Evolutionary conservation across 2,888 invertebrate genomes (phyloP).

Genomic region (Trimorus sp.): DNA sequence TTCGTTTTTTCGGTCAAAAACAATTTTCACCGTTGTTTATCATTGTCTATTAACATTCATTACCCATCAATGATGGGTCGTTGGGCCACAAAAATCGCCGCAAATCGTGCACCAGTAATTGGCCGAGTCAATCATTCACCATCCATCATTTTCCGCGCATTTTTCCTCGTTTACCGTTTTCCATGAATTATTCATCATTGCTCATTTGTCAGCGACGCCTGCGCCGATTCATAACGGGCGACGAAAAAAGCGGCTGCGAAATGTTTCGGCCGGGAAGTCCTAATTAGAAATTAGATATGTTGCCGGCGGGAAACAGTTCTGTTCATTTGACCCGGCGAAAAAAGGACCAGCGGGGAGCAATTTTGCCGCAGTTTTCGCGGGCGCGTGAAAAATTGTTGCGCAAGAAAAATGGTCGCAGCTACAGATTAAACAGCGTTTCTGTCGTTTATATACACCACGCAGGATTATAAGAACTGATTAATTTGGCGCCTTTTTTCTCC

Average conservation of each 20-base stretch:
- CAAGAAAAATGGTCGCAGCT: slow-evolving; percentile 50
- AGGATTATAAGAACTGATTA: slow-evolving; percentile 65
- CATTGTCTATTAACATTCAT: too few relatives aligned
- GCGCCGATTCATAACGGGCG: background rate
- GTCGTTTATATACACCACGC: slow-evolving; percentile 53
- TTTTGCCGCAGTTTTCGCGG: slow-evolving; percentile 38
- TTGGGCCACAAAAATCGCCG: too few relatives aligned
- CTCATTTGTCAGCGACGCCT: too few relatives aligned
- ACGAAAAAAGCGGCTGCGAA: background rate
- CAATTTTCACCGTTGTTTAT: too few relatives aligned
- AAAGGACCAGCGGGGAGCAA: slow-evolving; percentile 39
- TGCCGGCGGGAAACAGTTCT: slow-evolving; percentile 27
- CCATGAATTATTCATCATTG: too few relatives aligned
- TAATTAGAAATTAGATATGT: slow-evolving; percentile 29
- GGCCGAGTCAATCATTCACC: too few relatives aligned
- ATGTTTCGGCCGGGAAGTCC: background rate
- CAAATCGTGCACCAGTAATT: too few relatives aligned
- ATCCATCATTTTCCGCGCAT: too few relatives aligned
- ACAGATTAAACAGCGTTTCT: slow-evolving; percentile 59
- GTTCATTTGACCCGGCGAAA: slow-evolving; percentile 30
- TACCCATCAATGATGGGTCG: too few relatives aligned
- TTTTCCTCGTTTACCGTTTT: too few relatives aligned
- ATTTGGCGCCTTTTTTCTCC: slow-evolving; percentile 40
- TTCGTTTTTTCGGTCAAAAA: too few relatives aligned
- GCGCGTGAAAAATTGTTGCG: slow-evolving; percentile 48